These are phyloP conservation scores for human (Homo sapiens) DNA, from an alignment of 2,113 vertebrate species.

Conservation along the genomic window DNA sequence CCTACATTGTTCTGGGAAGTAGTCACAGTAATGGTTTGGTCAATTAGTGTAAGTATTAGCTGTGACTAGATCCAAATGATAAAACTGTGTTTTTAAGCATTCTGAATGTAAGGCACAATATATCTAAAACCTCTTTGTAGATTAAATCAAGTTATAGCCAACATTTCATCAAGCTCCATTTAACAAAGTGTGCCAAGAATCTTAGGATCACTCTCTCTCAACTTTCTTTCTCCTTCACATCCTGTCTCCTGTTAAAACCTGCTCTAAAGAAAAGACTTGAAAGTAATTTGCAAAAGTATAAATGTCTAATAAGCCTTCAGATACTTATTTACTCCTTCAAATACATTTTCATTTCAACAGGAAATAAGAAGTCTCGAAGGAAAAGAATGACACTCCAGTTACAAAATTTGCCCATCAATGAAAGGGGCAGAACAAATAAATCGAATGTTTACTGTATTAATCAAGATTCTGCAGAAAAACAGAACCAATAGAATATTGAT, in stretches of 20 bases:
- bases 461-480: not conserved
- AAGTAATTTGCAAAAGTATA: not conserved
- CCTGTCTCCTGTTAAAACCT: not conserved
- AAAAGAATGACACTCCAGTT: not conserved
- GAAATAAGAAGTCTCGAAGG: not conserved
- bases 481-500: not conserved
- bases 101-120: slow-evolving; percentile 23
- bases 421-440: not conserved
- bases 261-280: not conserved
- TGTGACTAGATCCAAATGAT: slow-evolving; percentile 35
- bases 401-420: not conserved
- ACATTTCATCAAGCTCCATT: slow-evolving; percentile 53
- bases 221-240: not conserved
- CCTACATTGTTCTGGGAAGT: slow-evolving; percentile 42
- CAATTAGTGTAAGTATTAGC: slow-evolving; percentile 66
- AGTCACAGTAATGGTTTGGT: slow-evolving; percentile 33
- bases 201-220: not conserved
- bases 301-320: slow-evolving; percentile 1
- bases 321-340: not conserved
- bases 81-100: slow-evolving; percentile 48
- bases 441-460: not conserved
- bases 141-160: slow-evolving; percentile 52
- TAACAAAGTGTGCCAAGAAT: not conserved
- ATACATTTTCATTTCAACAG: slow-evolving; percentile 1
- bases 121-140: slow-evolving; percentile 45